These are phyloP conservation scores for Mus spicilegus DNA, from an alignment of 2,113 vertebrate species.

Conservation along the genomic window DNA sequence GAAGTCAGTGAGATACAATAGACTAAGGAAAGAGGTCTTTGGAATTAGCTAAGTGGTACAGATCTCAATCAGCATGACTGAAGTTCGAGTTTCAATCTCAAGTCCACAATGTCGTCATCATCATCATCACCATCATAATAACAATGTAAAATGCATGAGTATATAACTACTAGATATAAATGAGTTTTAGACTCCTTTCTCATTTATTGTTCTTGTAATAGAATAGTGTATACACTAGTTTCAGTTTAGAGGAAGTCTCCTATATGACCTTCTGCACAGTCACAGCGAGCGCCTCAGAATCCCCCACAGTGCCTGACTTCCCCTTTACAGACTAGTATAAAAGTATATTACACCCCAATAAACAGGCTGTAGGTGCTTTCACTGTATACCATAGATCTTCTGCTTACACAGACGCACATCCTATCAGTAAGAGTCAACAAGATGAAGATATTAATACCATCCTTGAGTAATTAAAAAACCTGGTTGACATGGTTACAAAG, in stretches of 20 bases:
- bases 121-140: background rate
- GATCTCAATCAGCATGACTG: background rate
- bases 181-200: background rate
- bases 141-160: too few relatives aligned
- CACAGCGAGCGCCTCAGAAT: background rate
- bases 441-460: background rate
- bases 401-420: background rate
- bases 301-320: background rate
- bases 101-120: background rate
- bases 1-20: background rate
- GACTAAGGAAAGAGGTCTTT: background rate
- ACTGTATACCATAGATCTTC: background rate
- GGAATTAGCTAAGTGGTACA: background rate
- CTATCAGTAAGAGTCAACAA: background rate
- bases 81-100: background rate
- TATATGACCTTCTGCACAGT: background rate
- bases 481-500: conserved; percentile 37
- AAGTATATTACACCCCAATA: background rate
- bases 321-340: background rate
- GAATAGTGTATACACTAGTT: background rate
- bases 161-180: background rate
- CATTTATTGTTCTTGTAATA: background rate
- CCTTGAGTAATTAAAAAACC: conserved; percentile 35
- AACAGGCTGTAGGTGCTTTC: background rate
- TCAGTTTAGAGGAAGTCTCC: conserved; percentile 6